Evolutionary conservation across 2,113 vertebrate genomes (phyloP).

Genomic region (Osmerus mordax): DNA sequence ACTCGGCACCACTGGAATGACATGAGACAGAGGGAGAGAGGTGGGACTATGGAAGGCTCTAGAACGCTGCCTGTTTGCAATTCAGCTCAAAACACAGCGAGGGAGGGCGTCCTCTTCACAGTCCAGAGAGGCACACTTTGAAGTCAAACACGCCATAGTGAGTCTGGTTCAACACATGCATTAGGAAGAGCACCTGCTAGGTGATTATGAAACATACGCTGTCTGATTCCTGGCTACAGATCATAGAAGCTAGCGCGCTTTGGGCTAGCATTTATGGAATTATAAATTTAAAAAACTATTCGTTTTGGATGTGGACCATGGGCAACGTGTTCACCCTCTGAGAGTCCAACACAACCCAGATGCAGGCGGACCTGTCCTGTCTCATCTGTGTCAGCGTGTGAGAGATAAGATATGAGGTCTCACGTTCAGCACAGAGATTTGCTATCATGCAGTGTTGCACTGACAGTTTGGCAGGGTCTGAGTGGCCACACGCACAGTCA

Average conservation of each 20-base stretch:
- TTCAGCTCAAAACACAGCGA: conserved; percentile 34
- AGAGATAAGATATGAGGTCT: too few species aligned
- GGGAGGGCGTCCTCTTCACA: conserved; percentile 8
- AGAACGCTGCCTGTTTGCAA: conserved; percentile 25
- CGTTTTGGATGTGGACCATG: background rate
- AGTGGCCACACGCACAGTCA: background rate
- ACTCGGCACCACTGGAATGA: conserved; percentile 3
- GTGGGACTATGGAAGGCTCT: background rate
- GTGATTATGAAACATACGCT: conserved; percentile 52
- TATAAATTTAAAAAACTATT: conserved; percentile 12
- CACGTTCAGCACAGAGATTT: too few species aligned
- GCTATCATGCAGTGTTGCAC: background rate
- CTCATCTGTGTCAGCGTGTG: too few species aligned
- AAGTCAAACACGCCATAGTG: conserved; percentile 29
- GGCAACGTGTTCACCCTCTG: too few species aligned
- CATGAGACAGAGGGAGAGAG: conserved; percentile 25
- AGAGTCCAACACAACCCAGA: too few species aligned
- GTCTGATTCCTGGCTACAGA: conserved; percentile 37
- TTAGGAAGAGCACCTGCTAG: conserved; percentile 52
- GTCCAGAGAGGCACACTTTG: conserved; percentile 33
- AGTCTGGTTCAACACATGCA: conserved; percentile 42
- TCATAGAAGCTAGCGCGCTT: conserved; percentile 8
- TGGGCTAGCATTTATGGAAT: background rate
- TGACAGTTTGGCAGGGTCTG: background rate
- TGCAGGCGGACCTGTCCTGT: too few species aligned